Evolutionary conservation across 2,888 invertebrate genomes (phyloP), one percentile per base, ranked within the genome.

Genomic region (Endotricha flammealis): DNA sequence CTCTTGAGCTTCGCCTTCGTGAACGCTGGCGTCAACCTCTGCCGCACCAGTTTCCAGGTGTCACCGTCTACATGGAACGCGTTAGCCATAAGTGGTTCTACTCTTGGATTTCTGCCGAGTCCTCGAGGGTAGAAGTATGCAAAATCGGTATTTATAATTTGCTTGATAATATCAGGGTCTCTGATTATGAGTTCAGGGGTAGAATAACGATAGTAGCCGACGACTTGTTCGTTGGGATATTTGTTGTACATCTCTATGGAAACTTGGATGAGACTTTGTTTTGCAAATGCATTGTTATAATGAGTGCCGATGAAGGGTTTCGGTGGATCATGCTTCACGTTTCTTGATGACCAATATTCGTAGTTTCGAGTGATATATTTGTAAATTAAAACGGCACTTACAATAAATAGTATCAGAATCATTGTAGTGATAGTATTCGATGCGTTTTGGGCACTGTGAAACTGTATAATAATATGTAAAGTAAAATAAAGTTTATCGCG

Each of bases 1-100:
- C 53, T 64, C 36, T 69, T 75, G 16, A 82, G 44, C 38, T 80
- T 79, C 1, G 72, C 68, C 0, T 66, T 70, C 1, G 80, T 80
- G 36, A 81, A 81, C 0, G 78, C 68, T 0, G 78, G 59, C 8
- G 81, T 78, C n/a, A 81, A 32, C 4, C 72, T 64, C 38, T 79
- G 72, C 1, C 81, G 59, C 8, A 75, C 36, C 6, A 80, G 48
- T 40, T 65, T 78, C 82, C 82, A 82, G 2, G 34, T 30, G 29
- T 82, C 81, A 0, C 80, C 80, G 12, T 79, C 72, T 3, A 36
- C 61, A 22, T 64, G 58, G 35, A 82, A 80, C 12, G 81, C 32
- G 35, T 71, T 78, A 3, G 35, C 31, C 8, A 68, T 42, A 1
- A 75, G 10, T 0, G 76, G 68, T 31, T 82, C 79, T 2, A 39